Percentiles rank a stretch among this genome's conserved stretches.
Evolutionary conservation across 2,113 vertebrate species (phyloP).

Genomic region (Malurus melanocephalus): DNA sequence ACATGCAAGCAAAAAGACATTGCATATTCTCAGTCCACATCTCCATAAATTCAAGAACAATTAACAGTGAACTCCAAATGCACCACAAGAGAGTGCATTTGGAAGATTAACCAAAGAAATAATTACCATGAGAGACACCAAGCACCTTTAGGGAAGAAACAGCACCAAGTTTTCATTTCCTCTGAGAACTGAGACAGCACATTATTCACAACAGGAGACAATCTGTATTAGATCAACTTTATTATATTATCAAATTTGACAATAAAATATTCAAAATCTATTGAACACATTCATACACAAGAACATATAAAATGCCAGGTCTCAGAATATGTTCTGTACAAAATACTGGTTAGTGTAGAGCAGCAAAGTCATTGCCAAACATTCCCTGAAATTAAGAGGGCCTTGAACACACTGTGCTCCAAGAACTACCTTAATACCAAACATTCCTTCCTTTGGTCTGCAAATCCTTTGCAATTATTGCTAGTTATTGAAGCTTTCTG

Average conservation of each 20-base stretch:
- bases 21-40: not conserved
- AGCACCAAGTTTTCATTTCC: not conserved
- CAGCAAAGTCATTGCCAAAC: conserved; percentile 58
- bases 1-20: not conserved
- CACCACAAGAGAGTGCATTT: not conserved
- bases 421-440: conserved; percentile 47
- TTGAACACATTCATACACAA: conserved; percentile 44
- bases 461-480: conserved; percentile 61
- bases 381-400: conserved; percentile 59
- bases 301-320: conserved; percentile 62
- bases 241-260: conserved; percentile 68
- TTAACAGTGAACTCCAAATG: not conserved
- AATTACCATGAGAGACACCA: not conserved
- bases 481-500: conserved; percentile 39
- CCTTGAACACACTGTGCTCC: conserved; percentile 42
- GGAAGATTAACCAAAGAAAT: not conserved
- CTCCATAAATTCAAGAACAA: not conserved
- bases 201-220: not conserved
- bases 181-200: not conserved
- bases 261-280: conserved; percentile 57
- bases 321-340: conserved; percentile 54
- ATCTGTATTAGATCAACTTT: conserved; percentile 57
- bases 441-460: conserved; percentile 55
- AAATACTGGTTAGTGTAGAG: conserved; percentile 66
- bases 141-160: not conserved